Base-by-base conservation (phyloP, 2,113 vertebrate genomes). In the Nesogale talazaci region DNA sequence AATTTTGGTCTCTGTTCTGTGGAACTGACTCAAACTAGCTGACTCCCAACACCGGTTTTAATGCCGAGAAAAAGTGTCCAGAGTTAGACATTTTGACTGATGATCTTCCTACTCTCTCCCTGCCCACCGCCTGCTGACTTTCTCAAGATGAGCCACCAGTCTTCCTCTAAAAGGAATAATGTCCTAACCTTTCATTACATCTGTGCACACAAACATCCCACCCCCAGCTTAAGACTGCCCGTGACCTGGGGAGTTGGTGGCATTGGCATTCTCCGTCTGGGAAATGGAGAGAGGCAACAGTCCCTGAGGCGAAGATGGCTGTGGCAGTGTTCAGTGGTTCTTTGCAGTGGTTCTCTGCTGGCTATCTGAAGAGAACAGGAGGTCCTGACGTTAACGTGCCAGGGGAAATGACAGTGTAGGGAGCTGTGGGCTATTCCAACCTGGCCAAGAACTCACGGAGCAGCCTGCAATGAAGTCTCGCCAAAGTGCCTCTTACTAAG, bases 221-320 rank as follows among this genome's bases (percentile, higher is more conserved):
- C 70, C 52, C 77, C 83, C 75, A 86, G 89, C 65, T 91, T 56
- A 69, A 38, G 59, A 34, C 59, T 92, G 59, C 79, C 9, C 23
- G 77, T 81, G 42, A 86, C 76, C 74, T 72, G 27, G 34, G 36
- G 70, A 74, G 34, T 29, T 38, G 52, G 75, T 92, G 92, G 92
- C 69, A 29, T 95, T 85, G 89, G 83, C n/a, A 6, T 56, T 92
- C 31, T 78, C 56, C 75, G 75, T 83, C 82, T 78, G 91, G 89
- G 85, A 97, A 94, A 65, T 78, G 75, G 88, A 83, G 72, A 87
- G 82, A 93, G 59, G 81, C 93, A 75, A 77, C 19, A 82, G 67
- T 81, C 90, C 76, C 85, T 86, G 56, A 88, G 72, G 72, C 34
- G 65, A 85, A 79, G 78, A 56, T 27, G 69, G 72, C 34, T 88